Base-by-base conservation (phyloP, 2,888 invertebrate genomes). In the Torymus auratus region DNA sequence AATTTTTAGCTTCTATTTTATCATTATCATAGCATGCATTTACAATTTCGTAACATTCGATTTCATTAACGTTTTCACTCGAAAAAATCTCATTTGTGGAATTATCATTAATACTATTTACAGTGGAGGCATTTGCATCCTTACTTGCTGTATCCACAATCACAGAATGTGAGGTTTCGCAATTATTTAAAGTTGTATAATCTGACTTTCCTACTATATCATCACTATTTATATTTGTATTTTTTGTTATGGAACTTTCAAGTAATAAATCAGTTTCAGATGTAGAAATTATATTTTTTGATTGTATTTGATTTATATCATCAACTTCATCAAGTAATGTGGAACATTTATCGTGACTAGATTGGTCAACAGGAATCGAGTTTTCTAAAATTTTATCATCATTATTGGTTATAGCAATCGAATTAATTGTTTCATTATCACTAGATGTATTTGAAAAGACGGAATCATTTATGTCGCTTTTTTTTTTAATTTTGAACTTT, bases 41-140 rank as follows among this genome's bases (percentile, higher is more conserved):
- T 17, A 52, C 41, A 41, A 41, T 41, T 41, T 41, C 7, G 7
- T 41, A 41, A 56, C n/a, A 2, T 61, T 70, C 41, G 1, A 14
- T 77, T 56, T 50, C 11, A 14, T 50, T 28, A 60, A 17, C 52
- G n/a, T 56, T 68, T 61, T 55, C 41, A 60, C 53, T 56, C 12
- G 15, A 1, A 20, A 55, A 2, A 20, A 64, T 62, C 55, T 65
- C 65, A 20, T 28, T 56, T 14, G 41, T 15, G 0, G 55, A 60
- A 60, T 58, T 41, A 55, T 56, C 14, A 68, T 61, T 53, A 62
- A 2, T 23, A 23, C n/a, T 7, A 62, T 41, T 77, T 68, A 64
- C 5, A 20, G n/a, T 17, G 15, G 67, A 60, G 1, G 52, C n/a
- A 28, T 60, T 55, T 12, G n/a, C 13, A 17, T 0, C n/a, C 14